These are phyloP conservation scores for Drosophila watanabei DNA, from an alignment of 1,140 invertebrate species.

Conservation along the genomic window DNA sequence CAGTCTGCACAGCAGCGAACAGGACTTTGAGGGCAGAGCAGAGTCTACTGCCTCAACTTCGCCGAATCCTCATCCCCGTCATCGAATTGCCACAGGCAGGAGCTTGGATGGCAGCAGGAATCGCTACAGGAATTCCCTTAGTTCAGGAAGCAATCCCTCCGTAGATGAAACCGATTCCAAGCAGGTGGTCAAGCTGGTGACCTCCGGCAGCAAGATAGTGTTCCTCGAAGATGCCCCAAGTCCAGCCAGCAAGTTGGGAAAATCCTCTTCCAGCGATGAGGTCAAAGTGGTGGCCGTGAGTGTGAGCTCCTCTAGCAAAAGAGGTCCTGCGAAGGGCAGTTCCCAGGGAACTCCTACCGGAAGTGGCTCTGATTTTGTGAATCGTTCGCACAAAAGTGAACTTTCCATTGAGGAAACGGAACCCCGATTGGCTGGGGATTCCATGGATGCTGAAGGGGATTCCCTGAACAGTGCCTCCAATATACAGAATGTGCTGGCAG, in stretches of 20 bases:
- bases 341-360: slow-evolving; percentile 36
- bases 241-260: slow-evolving; percentile 14
- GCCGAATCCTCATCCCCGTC: slow-evolving; percentile 13
- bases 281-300: slow-evolving; percentile 80
- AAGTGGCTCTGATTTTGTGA: slow-evolving; percentile 70
- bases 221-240: slow-evolving; percentile 75
- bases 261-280: slow-evolving; percentile 58
- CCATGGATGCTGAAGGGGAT: slow-evolving; percentile 61
- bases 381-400: slow-evolving; percentile 82
- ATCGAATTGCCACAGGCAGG: slow-evolving; percentile 39
- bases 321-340: slow-evolving; percentile 43
- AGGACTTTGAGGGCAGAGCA: slow-evolving; percentile 47
- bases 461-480: slow-evolving; percentile 80
- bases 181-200: slow-evolving; percentile 74
- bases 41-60: slow-evolving; percentile 25
- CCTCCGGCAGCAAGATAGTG: slow-evolving; percentile 81
- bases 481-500: slow-evolving; percentile 77
- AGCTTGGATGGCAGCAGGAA: slow-evolving; percentile 64
- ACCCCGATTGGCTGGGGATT: slow-evolving; percentile 58
- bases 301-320: slow-evolving; percentile 78
- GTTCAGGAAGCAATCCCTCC: slow-evolving; percentile 26
- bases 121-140: slow-evolving; percentile 62
- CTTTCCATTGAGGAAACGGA: slow-evolving; percentile 82
- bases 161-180: slow-evolving; percentile 31
- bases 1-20: slow-evolving; percentile 65